Evolutionary conservation across 2,113 vertebrate species (phyloP).

Genomic region (Paratilapia polleni): DNA sequence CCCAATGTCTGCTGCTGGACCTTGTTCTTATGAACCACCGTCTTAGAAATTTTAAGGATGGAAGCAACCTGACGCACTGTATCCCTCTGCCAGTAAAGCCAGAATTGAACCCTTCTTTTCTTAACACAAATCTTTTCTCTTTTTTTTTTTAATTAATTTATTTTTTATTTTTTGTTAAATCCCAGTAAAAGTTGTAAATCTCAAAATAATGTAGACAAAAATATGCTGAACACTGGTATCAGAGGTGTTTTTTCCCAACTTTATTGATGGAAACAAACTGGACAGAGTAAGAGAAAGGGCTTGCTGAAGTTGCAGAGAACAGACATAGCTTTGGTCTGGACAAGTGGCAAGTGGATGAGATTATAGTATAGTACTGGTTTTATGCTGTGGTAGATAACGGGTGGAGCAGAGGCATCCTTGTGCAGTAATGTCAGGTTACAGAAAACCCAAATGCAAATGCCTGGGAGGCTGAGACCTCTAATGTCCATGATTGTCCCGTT

Average conservation of each 20-base stretch:
- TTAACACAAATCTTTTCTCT: too few relatives aligned
- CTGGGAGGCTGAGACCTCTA: constrained; percentile 61
- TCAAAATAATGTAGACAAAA: background rate
- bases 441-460: constrained; percentile 75
- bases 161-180: background rate
- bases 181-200: background rate
- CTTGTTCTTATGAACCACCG: too few relatives aligned
- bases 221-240: background rate
- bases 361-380: constrained; percentile 72
- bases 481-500: constrained; percentile 70
- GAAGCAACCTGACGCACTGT: too few relatives aligned
- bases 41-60: too few relatives aligned
- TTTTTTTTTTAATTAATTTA: too few relatives aligned
- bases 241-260: constrained; percentile 3
- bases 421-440: constrained; percentile 77
- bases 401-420: constrained; percentile 73
- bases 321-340: constrained; percentile 69
- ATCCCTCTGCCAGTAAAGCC: too few relatives aligned
- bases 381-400: constrained; percentile 72
- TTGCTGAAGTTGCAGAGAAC: constrained; percentile 63
- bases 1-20: too few relatives aligned
- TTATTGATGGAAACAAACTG: constrained; percentile 22
- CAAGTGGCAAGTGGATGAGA: constrained; percentile 64
- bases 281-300: constrained; percentile 15
- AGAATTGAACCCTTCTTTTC: too few relatives aligned